phyloP scores from a whole-genome alignment of 2,113 vertebrate genomes.

The Galbula dea region DNA sequence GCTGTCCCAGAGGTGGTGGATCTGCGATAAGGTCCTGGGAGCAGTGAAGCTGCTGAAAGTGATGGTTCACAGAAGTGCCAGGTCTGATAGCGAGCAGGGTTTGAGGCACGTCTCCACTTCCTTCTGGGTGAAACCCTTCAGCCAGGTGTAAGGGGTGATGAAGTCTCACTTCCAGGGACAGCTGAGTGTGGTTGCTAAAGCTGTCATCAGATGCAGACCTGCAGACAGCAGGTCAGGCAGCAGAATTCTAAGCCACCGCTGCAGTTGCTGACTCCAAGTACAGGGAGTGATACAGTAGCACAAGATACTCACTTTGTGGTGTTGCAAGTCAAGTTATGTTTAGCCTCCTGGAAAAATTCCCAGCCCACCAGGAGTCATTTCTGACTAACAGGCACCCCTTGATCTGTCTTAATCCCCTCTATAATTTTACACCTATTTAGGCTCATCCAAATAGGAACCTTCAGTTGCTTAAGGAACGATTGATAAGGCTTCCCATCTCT shows the following conservation, averaged over 20 bases:
- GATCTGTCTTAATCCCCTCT: slow-evolving; percentile 48
- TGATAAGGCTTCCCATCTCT: slow-evolving; percentile 16
- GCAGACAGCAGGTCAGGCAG: background rate
- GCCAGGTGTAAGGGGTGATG: background rate
- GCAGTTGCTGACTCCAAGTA: background rate
- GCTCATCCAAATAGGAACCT: background rate
- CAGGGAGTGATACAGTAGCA: background rate
- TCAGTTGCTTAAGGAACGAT: background rate
- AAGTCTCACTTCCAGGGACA: background rate
- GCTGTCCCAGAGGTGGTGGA: background rate
- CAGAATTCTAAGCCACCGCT: background rate
- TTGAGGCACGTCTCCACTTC: background rate
- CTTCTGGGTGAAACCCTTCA: background rate
- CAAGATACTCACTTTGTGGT: background rate
- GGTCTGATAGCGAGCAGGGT: background rate
- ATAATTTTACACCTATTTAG: slow-evolving; percentile 48
- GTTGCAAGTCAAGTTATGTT: background rate
- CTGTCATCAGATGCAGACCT: background rate
- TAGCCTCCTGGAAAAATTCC: slow-evolving; percentile 36
- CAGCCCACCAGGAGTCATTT: slow-evolving; percentile 12
- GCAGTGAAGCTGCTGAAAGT: background rate
- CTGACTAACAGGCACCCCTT: slow-evolving; percentile 18
- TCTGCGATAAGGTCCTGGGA: fast-evolving
- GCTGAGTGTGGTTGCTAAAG: background rate
- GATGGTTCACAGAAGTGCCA: background rate